Evolutionary conservation across 2,888 invertebrate genomes (phyloP).

Genomic region (Tipula lateralis): DNA sequence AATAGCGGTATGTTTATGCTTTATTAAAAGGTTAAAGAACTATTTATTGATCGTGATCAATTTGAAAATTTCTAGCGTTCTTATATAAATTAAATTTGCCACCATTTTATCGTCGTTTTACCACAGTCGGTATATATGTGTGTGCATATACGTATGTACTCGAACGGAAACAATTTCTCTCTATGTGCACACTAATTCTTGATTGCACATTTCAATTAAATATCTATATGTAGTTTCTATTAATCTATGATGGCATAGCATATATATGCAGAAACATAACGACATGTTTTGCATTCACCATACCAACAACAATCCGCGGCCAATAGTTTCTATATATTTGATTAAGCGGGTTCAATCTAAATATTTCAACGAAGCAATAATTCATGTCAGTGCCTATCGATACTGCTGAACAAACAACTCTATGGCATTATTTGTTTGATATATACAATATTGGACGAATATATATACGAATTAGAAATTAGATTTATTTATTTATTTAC

Average conservation of each 20-base stretch:
- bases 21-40: not conserved
- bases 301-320: too few species aligned
- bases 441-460: not conserved
- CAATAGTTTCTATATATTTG: not conserved
- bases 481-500: not conserved
- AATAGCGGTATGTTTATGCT: not conserved
- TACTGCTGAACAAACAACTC: too few species aligned
- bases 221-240: not conserved
- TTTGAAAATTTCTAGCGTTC: not conserved
- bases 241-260: not conserved
- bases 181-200: not conserved
- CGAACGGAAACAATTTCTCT: not conserved
- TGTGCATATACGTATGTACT: too few species aligned
- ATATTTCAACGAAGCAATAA: not conserved
- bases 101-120: not conserved
- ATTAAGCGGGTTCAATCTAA: not conserved
- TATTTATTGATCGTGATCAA: constrained; percentile 15
- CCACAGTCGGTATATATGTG: not conserved
- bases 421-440: not conserved
- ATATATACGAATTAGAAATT: not conserved
- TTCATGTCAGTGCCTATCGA: not conserved
- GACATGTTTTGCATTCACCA: not conserved
- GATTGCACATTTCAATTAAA: constrained; percentile 14
- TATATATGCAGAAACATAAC: not conserved
- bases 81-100: not conserved